phyloP scores from a whole-genome alignment of 2,888 invertebrate genomes.

The Anticlea derivata region DNA sequence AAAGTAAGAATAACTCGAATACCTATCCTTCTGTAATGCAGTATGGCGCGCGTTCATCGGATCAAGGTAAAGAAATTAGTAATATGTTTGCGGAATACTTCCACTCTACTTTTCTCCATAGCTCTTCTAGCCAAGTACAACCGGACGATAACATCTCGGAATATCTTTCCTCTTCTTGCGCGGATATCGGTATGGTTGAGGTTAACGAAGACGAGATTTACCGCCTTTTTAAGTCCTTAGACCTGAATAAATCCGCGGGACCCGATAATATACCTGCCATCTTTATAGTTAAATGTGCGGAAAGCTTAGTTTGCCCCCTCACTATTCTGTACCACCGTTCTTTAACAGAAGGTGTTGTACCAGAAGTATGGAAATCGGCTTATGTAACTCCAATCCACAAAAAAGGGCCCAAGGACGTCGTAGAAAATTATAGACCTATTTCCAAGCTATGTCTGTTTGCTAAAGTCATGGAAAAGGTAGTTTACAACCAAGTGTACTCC shows the following conservation, averaged over 20 bases:
- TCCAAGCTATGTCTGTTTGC: not conserved
- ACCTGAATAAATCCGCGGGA: slow-evolving; percentile 10
- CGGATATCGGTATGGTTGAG: slow-evolving; percentile 4
- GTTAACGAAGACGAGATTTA: not conserved
- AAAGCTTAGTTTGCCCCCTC: not conserved
- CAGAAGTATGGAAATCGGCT: not conserved
- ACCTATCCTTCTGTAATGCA: not conserved
- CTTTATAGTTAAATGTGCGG: slow-evolving; percentile 8
- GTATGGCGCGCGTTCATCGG: not conserved
- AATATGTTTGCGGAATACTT: not conserved
- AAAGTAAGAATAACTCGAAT: not conserved
- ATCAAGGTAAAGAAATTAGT: not conserved
- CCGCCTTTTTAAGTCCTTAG: not conserved
- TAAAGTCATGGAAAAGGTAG: not conserved
- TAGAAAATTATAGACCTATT: too few relatives aligned
- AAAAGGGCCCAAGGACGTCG: not conserved
- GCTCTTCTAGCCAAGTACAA: too few relatives aligned
- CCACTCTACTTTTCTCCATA: not conserved
- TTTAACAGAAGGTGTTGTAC: not conserved
- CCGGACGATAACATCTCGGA: too few relatives aligned
- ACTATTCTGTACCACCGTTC: not conserved
- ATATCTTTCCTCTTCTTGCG: not conserved
- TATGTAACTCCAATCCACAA: not conserved
- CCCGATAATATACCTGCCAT: slow-evolving; percentile 9
- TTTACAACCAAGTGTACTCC: not conserved